phyloP scores from a whole-genome alignment of 2,888 invertebrate genomes.

The Eustalomyia histrio region DNA sequence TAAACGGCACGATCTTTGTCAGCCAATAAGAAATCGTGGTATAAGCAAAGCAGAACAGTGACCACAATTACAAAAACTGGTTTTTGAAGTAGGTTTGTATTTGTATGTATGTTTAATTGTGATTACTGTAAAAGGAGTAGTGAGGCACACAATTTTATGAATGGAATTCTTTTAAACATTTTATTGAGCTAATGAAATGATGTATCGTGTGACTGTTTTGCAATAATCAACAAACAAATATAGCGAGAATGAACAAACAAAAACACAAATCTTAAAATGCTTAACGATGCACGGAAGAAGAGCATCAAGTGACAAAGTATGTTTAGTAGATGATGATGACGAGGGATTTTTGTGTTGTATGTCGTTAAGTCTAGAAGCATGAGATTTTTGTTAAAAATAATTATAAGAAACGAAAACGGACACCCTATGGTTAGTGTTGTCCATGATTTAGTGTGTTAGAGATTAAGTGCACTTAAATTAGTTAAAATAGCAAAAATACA shows the following conservation, averaged over 20 bases:
- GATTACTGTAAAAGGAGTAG: conserved; percentile 53
- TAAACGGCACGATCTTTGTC: conserved; percentile 30
- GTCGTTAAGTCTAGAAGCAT: not conserved
- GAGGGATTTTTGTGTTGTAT: not conserved
- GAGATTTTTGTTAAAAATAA: not conserved
- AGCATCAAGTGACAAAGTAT: conserved; percentile 60
- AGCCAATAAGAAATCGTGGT: conserved; percentile 63
- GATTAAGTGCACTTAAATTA: no score
- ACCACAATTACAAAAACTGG: conserved; percentile 50
- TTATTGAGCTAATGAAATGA: conserved; percentile 6
- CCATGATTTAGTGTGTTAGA: no score
- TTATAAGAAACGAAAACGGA: not conserved
- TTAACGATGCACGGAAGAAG: conserved; percentile 23
- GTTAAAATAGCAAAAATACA: no score
- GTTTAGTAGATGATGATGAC: conserved; percentile 17
- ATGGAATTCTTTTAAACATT: conserved; percentile 61
- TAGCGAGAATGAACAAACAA: conserved; percentile 18
- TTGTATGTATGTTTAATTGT: conserved; percentile 8
- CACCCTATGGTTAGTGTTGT: not conserved
- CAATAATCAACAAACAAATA: conserved; percentile 42
- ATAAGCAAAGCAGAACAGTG: conserved; percentile 36
- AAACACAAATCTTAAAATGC: conserved; percentile 13
- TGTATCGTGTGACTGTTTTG: conserved; percentile 48
- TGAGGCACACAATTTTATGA: conserved; percentile 63
- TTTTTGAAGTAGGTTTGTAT: conserved; percentile 27